Base-by-base conservation (phyloP, 1,140 invertebrate genomes). In the Tetraneura akinire region DNA sequence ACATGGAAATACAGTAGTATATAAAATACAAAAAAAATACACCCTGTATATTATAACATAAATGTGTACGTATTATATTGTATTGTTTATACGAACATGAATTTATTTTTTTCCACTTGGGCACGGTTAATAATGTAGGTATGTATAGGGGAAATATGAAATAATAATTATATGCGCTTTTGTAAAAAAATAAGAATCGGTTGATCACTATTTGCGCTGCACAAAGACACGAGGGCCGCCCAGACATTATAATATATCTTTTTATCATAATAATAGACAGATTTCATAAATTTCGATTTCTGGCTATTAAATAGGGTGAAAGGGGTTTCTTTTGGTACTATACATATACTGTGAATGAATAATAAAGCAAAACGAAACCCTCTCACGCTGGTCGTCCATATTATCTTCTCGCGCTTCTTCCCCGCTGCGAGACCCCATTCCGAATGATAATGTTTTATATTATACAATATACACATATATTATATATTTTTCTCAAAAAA, bases 251-350 rank as follows among this genome's bases (percentile, higher is more conserved):
- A 37, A 37, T 3, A 37, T 37, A 37, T 37, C 8, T 57, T 45
- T 68, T 68, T 68, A 45, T 23, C 64, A 68, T 68, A 45, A 68
- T 23, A 68, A 68, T 68, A 47, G 21, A 68, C 37, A 47, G 37
- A 68, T 45, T 68, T 68, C 42, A 68, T 68, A 68, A 68, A 68
- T 68, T 45, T 23, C n/a, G 42, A 68, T 68, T 68, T 5, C 21
- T n/a, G 42, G 3, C 64, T 68, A 37, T 23, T 18, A 68, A 68
- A 23, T 47, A n/a, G 64, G 37, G 13, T 47, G 42, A 68, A 47
- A 68, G 64, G 37, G 64, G 64, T 68, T 68, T 68, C 42, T 42
- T 68, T 45, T n/a, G 13, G 37, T 29, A 66, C 32, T 9, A 62
- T 4, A 42, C 11, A 66, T 42, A 47, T 47, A 5, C n/a, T 21